These are phyloP conservation scores for Rotaria magnacalcarata DNA, from an alignment of 2,888 invertebrate genomes.

Conservation along the genomic window DNA sequence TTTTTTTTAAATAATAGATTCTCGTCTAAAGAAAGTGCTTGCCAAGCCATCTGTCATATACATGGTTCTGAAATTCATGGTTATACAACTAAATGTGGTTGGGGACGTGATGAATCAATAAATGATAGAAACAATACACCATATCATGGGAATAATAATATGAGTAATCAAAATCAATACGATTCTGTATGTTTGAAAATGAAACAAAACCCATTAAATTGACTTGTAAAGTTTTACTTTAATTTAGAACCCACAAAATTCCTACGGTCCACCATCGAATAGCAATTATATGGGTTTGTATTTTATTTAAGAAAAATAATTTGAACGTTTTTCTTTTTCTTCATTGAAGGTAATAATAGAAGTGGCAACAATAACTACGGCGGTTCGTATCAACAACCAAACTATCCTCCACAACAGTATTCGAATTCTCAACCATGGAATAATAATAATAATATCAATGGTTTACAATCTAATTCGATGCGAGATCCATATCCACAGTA, in stretches of 20 bases:
- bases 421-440: not conserved
- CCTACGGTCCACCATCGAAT: not conserved
- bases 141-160: not conserved
- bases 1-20: conserved; percentile 66
- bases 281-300: not conserved
- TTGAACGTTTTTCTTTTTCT: not conserved
- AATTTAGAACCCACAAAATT: not conserved
- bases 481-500: not conserved
- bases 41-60: conserved; percentile 89
- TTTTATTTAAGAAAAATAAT: too few relatives aligned
- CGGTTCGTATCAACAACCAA: not conserved
- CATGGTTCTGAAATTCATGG: conserved; percentile 93
- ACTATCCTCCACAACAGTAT: not conserved
- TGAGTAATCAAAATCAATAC: not conserved
- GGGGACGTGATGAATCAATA: conserved; percentile 29
- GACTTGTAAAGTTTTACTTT: too few relatives aligned
- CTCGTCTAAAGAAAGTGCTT: conserved; percentile 90
- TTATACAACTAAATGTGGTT: conserved; percentile 80
- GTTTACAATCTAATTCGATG: not conserved
- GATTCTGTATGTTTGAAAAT: not conserved
- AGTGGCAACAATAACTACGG: not conserved
- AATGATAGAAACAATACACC: not conserved
- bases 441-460: not conserved
- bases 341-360: not conserved
- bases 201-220: not conserved